These are phyloP conservation scores for Scaptomyza caliginosa DNA, from an alignment of 2,888 invertebrate genomes.

Conservation along the genomic window DNA sequence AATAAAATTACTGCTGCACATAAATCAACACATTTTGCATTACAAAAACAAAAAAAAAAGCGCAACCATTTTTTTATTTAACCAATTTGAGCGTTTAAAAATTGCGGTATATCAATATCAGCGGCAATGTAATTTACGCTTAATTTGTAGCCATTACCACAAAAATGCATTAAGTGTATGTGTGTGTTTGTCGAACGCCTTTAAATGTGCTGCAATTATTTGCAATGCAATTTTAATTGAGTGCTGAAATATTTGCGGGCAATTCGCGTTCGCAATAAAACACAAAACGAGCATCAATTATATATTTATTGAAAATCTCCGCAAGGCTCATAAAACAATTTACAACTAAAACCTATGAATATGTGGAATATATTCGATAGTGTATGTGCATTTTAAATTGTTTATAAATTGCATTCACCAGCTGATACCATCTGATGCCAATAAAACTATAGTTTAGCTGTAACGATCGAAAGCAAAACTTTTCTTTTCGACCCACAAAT, in stretches of 20 bases:
- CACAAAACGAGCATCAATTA: constrained; percentile 44
- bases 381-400: constrained; percentile 1
- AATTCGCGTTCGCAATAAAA: constrained; percentile 43
- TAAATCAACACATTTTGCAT: constrained; percentile 50
- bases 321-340: constrained; percentile 30
- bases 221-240: constrained; percentile 76
- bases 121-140: constrained; percentile 72
- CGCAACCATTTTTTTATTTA: constrained; percentile 38
- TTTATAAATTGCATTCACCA: constrained; percentile 10
- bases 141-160: constrained; percentile 77
- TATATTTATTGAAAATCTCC: constrained; percentile 45
- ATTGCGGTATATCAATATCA: constrained; percentile 68
- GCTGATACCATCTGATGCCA: neutral
- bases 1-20: constrained; percentile 59
- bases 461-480: neutral
- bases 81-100: constrained; percentile 45
- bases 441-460: neutral
- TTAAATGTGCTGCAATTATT: constrained; percentile 78
- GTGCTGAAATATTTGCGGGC: constrained; percentile 78
- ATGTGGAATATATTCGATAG: neutral
- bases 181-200: constrained; percentile 37
- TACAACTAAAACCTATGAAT: constrained; percentile 28
- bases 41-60: constrained; percentile 40
- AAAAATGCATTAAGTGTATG: constrained; percentile 70
- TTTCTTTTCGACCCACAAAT: neutral